phyloP scores from a whole-genome alignment of 2,113 vertebrate species.

The Urocynchramus pylzowi region DNA sequence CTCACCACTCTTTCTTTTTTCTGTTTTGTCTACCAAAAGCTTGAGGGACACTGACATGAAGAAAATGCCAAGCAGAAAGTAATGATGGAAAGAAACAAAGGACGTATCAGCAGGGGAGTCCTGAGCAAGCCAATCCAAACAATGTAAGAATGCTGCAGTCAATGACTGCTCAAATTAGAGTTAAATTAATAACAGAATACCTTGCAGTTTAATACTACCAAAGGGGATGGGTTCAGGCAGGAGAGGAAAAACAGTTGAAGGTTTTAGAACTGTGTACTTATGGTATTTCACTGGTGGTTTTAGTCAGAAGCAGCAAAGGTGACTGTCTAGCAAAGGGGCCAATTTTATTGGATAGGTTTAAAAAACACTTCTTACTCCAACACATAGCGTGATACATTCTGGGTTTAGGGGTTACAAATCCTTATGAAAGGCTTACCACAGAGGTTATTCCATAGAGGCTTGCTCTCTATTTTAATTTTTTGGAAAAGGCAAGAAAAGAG shows the following conservation, averaged over 20 bases:
- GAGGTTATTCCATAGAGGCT: background rate
- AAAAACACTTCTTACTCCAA: background rate
- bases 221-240: background rate
- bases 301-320: background rate
- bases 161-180: background rate
- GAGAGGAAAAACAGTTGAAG: background rate
- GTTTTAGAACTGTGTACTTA: background rate
- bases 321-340: background rate
- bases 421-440: background rate
- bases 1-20: background rate
- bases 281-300: background rate
- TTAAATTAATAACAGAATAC: constrained; percentile 20
- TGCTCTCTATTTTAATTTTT: background rate
- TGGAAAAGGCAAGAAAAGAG: background rate
- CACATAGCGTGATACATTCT: background rate
- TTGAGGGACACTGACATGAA: constrained; percentile 21
- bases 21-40: background rate
- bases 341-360: background rate
- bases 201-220: background rate
- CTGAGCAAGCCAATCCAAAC: background rate
- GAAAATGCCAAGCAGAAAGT: constrained; percentile 24
- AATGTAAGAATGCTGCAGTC: background rate
- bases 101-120: background rate
- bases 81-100: constrained; percentile 24
- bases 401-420: background rate